Evolutionary conservation across 2,797 vertebrate species (phyloP).

Genomic region (Trachops cirrhosus): DNA sequence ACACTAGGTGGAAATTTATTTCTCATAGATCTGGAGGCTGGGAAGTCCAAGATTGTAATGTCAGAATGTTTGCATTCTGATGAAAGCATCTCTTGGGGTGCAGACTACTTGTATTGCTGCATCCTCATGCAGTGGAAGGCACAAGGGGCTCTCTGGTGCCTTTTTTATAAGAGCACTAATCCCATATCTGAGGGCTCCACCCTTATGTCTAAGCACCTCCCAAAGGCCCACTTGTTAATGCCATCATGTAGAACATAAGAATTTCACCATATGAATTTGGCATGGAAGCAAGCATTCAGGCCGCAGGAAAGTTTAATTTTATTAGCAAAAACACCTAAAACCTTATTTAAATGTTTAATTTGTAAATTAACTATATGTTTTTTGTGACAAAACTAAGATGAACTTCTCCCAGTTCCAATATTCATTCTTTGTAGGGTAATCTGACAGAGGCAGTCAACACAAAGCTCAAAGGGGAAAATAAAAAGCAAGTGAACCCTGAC

Average conservation of each 20-base stretch:
- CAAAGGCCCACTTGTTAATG: neutral
- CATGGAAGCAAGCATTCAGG: neutral
- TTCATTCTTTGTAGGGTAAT: neutral
- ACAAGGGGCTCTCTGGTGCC: neutral
- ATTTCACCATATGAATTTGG: neutral
- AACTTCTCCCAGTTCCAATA: neutral
- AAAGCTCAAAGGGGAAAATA: neutral
- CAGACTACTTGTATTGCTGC: neutral
- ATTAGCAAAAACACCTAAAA: neutral
- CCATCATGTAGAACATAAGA: neutral
- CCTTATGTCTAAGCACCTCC: neutral
- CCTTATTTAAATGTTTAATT: neutral
- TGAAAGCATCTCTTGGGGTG: neutral
- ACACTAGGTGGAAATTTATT: too few relatives aligned
- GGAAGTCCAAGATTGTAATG: neutral
- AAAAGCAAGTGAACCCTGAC: neutral
- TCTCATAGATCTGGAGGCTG: neutral
- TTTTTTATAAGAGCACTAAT: neutral
- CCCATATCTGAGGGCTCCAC: neutral
- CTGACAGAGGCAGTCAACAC: neutral
- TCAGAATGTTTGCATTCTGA: neutral
- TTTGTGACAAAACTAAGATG: neutral
- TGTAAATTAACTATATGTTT: neutral
- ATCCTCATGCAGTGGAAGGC: too few relatives aligned
- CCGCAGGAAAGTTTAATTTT: neutral